Percentiles rank a stretch among this genome's conserved stretches.
Conservation (phyloP, 2,113 vertebrate genomes). For the Etia nguti region DNA sequence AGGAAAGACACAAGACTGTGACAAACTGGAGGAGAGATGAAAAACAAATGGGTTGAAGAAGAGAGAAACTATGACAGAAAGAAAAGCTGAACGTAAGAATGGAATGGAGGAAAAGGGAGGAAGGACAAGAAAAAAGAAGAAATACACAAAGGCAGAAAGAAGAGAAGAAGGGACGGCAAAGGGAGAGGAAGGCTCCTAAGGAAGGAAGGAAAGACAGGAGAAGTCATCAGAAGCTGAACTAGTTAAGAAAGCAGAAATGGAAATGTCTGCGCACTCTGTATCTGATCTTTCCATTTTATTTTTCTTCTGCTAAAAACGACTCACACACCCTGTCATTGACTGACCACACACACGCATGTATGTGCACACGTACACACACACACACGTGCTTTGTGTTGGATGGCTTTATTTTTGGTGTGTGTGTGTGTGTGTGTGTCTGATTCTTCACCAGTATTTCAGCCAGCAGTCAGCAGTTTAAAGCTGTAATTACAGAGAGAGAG, state of each 20-base stretch:
- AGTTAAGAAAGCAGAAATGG: not conserved
- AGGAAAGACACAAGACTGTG: not conserved
- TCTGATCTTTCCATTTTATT: slow-evolving; percentile 51
- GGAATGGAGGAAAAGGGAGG: not conserved
- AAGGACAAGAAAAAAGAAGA: not conserved
- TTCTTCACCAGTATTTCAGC: slow-evolving; percentile 27
- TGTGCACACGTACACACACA: not conserved
- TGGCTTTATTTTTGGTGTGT: not conserved
- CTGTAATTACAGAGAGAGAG: slow-evolving; percentile 56
- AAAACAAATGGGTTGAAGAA: not conserved
- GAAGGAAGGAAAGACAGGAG: not conserved
- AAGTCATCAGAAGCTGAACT: not conserved
- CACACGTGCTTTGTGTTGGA: slow-evolving; percentile 12
- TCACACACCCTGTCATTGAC: slow-evolving; percentile 58
- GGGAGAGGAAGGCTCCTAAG: not conserved
- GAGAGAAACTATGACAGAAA: not conserved
- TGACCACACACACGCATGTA: slow-evolving; percentile 35
- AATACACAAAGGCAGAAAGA: not conserved
- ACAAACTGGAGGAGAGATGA: not conserved
- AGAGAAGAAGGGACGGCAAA: not conserved
- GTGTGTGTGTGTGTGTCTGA: not conserved
- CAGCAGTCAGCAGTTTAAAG: slow-evolving; percentile 51
- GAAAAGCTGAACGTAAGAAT: not conserved
- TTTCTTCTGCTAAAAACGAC: slow-evolving; percentile 50
- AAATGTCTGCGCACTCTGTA: slow-evolving; percentile 9